These are phyloP conservation scores for Callionymus lyra DNA, from an alignment of 2,113 vertebrate genomes.

Conservation along the genomic window DNA sequence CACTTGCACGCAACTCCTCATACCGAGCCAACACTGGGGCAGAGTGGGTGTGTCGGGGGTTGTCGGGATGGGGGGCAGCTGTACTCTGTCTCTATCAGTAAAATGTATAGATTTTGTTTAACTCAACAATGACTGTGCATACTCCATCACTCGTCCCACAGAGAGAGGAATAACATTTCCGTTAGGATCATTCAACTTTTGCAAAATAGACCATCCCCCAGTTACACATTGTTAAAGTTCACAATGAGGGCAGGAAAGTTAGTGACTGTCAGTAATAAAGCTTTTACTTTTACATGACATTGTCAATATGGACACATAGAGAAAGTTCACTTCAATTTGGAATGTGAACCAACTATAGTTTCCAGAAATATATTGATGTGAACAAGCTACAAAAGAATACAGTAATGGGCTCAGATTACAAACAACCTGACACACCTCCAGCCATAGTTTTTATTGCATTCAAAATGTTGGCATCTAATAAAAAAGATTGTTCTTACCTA, in stretches of 20 bases:
- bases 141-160: slow-evolving; percentile 13
- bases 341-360: too few relatives aligned
- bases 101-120: slow-evolving; percentile 29
- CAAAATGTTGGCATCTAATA: too few relatives aligned
- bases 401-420: too few relatives aligned
- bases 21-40: slow-evolving; percentile 22
- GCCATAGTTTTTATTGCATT: too few relatives aligned
- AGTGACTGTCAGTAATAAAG: too few relatives aligned
- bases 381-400: too few relatives aligned
- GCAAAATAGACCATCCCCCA: slow-evolving; percentile 1
- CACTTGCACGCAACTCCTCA: slow-evolving; percentile 72
- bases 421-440: too few relatives aligned
- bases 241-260: slow-evolving; percentile 3
- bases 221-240: slow-evolving; percentile 14
- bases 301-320: too few relatives aligned
- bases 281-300: too few relatives aligned
- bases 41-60: slow-evolving; percentile 20
- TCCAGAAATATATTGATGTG: too few relatives aligned
- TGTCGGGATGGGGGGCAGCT: slow-evolving; percentile 5
- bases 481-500: too few relatives aligned
- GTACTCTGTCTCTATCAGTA: slow-evolving; percentile 30
- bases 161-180: slow-evolving; percentile 3
- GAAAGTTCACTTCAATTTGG: too few relatives aligned
- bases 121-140: slow-evolving; percentile 28
- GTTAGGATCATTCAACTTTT: not conserved